Percentiles rank a stretch among this genome's conserved stretches.
phyloP scores from a whole-genome alignment of 2,797 vertebrate species.

The Euphonia xanthogaster region DNA sequence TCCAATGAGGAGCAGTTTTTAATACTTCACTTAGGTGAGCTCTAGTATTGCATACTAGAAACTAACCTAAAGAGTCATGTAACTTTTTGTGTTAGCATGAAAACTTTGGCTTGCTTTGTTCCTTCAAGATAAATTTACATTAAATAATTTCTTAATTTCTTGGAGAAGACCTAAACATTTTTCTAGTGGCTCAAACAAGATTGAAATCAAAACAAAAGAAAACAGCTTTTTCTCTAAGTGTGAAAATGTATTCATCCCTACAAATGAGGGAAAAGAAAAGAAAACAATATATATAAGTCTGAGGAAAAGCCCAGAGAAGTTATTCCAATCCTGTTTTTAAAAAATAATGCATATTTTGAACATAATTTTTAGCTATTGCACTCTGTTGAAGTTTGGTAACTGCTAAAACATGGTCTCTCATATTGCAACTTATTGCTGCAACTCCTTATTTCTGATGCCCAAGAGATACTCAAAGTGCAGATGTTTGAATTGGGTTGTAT shows the following conservation, averaged over 20 bases:
- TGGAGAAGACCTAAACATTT: background rate
- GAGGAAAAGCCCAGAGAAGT: background rate
- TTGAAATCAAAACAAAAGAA: background rate
- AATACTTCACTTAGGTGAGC: background rate
- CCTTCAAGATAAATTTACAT: background rate
- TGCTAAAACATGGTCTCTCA: background rate
- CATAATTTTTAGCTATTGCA: background rate
- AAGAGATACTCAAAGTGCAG: background rate
- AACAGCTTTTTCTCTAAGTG: background rate
- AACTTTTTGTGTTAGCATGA: background rate
- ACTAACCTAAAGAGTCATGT: accelerated
- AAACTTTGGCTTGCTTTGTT: background rate
- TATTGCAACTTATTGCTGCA: background rate
- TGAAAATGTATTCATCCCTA: background rate
- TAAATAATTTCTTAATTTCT: background rate
- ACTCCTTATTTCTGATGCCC: background rate
- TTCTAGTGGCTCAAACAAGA: background rate
- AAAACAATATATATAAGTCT: background rate
- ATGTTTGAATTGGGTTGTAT: background rate
- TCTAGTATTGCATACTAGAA: background rate
- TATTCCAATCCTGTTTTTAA: background rate
- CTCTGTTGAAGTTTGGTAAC: background rate
- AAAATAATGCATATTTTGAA: background rate
- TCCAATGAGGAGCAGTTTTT: background rate
- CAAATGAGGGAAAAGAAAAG: background rate